Evolutionary conservation across 1,140 invertebrate genomes (phyloP).

Genomic region (Papilio polytes): DNA sequence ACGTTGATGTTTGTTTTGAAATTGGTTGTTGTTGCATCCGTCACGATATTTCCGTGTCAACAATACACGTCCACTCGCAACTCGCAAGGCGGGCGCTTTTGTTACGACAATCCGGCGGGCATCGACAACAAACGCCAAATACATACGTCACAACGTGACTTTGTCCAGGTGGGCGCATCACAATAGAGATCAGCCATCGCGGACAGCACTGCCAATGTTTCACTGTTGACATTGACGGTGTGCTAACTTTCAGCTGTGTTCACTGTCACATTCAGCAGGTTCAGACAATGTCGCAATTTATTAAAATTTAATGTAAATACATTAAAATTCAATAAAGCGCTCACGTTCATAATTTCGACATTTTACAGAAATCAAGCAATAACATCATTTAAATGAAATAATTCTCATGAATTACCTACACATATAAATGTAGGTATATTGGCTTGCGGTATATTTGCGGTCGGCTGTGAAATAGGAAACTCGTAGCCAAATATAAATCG

Average conservation of each 20-base stretch:
- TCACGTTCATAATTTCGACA: neutral
- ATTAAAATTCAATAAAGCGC: neutral
- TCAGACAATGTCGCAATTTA: neutral
- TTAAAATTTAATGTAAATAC: neutral
- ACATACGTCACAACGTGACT: neutral
- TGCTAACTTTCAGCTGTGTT: neutral
- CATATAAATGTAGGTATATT: neutral
- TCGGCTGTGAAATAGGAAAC: neutral
- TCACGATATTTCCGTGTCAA: slow-evolving; percentile 10
- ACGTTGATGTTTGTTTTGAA: neutral
- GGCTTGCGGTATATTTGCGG: neutral
- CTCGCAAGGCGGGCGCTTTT: neutral
- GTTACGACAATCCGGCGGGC: neutral
- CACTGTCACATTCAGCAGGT: neutral
- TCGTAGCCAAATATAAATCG: neutral
- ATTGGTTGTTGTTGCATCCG: neutral
- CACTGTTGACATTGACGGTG: neutral
- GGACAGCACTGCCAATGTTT: neutral
- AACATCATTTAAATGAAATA: neutral
- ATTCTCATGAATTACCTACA: neutral
- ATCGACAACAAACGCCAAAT: neutral
- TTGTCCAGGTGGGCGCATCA: neutral
- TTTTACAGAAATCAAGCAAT: slow-evolving; percentile 1
- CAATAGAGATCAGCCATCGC: neutral
- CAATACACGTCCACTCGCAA: neutral